A percentile compares a stretch with the other conserved stretches of the same genome.
phyloP scores from a whole-genome alignment of 2,797 vertebrate species.

The Botia almorhae region DNA sequence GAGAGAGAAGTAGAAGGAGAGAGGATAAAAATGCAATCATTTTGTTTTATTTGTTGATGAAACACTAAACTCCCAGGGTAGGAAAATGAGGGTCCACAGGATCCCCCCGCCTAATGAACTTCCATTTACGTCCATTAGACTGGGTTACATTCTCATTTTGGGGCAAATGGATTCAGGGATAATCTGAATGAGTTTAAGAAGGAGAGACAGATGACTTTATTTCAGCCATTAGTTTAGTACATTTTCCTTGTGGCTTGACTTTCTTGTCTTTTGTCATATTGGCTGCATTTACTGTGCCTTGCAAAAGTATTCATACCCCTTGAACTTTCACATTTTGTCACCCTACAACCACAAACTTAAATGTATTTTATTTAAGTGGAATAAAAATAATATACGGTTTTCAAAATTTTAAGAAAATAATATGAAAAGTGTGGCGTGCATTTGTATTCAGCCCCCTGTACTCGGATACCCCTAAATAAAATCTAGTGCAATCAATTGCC shows the following conservation, averaged over 20 bases:
- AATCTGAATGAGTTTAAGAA: slow-evolving; percentile 20
- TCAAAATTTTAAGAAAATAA: too few relatives aligned
- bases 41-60: slow-evolving; percentile 56
- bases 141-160: slow-evolving; percentile 47
- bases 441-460: too few relatives aligned
- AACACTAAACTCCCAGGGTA: slow-evolving; percentile 34
- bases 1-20: slow-evolving; percentile 11
- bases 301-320: too few relatives aligned
- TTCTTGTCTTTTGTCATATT: neutral
- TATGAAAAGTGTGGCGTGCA: too few relatives aligned
- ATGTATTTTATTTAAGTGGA: too few relatives aligned
- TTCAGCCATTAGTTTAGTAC: neutral
- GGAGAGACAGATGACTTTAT: neutral
- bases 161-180: slow-evolving; percentile 13
- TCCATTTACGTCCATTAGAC: slow-evolving; percentile 49
- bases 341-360: too few relatives aligned
- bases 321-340: too few relatives aligned
- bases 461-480: too few relatives aligned
- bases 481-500: too few relatives aligned
- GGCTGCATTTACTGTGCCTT: neutral
- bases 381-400: too few relatives aligned
- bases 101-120: slow-evolving; percentile 53
- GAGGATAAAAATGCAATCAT: slow-evolving; percentile 17
- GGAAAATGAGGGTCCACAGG: slow-evolving; percentile 51
- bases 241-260: neutral